phyloP scores from a whole-genome alignment of 2,797 vertebrate genomes.

The Intellagama lesueurii region DNA sequence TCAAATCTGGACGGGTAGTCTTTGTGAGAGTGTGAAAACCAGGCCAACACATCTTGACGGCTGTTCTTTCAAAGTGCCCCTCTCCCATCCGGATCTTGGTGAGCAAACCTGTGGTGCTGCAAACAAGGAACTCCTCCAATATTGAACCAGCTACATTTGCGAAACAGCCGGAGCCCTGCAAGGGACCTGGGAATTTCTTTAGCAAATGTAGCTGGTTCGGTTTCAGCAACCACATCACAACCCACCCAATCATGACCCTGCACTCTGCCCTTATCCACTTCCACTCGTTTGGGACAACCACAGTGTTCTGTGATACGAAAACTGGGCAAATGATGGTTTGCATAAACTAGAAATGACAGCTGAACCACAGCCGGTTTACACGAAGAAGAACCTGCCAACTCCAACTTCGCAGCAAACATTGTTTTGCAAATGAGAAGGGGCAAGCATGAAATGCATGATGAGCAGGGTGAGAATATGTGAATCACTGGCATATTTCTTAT shows the following conservation, averaged over 20 bases:
- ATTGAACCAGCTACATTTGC: too few relatives aligned
- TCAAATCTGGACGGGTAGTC: neutral
- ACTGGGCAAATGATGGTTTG: neutral
- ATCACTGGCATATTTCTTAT: neutral
- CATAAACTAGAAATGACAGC: neutral
- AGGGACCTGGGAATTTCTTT: neutral
- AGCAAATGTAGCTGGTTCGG: too few relatives aligned
- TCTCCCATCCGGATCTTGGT: neutral
- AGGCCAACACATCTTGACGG: neutral
- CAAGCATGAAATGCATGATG: neutral
- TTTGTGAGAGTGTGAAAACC: neutral
- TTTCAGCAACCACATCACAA: neutral
- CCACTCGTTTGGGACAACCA: neutral
- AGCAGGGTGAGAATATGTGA: neutral
- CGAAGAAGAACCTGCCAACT: neutral
- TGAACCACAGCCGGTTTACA: too few relatives aligned
- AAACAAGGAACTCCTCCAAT: neutral
- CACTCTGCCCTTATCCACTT: neutral
- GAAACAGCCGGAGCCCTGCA: too few relatives aligned
- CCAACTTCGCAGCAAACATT: too few relatives aligned
- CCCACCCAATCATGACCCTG: neutral
- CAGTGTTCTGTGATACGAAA: too few relatives aligned
- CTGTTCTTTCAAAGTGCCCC: neutral
- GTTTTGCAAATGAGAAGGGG: too few relatives aligned
- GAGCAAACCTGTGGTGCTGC: neutral